phyloP scores from a whole-genome alignment of 92 coral and sea anemone species.

The Pocillopora grandis region DNA sequence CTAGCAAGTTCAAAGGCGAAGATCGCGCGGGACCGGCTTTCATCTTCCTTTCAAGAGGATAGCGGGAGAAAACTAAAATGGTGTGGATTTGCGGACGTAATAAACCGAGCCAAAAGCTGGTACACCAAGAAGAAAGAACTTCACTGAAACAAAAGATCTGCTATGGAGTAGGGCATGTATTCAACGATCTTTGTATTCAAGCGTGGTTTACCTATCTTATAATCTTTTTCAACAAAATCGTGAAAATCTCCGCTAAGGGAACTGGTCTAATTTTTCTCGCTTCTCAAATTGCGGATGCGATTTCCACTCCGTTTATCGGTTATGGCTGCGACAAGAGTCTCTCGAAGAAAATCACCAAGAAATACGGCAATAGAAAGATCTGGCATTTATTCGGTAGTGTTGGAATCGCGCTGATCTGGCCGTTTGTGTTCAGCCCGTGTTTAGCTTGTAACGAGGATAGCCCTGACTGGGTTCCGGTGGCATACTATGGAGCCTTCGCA shows the following conservation, averaged over 20 bases:
- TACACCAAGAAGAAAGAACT: constrained; percentile 60
- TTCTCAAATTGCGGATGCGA: constrained; percentile 79
- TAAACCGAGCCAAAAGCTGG: constrained; percentile 19
- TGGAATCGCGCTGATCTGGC: constrained; percentile 83
- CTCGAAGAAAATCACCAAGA: constrained; percentile 60
- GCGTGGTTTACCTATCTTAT: constrained; percentile 89
- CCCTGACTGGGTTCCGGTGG: constrained; percentile 64
- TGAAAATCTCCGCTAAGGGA: constrained; percentile 61
- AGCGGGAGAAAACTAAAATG: constrained; percentile 17
- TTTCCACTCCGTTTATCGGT: constrained; percentile 83
- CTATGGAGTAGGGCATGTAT: constrained; percentile 91
- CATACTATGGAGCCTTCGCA: constrained; percentile 67
- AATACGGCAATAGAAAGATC: constrained; percentile 78
- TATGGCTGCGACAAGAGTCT: constrained; percentile 81
- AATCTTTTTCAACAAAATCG: constrained; percentile 82
- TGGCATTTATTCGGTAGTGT: constrained; percentile 86
- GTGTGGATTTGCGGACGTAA: constrained; percentile 46
- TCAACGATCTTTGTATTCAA: constrained; percentile 89
- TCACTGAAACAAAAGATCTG: constrained; percentile 73
- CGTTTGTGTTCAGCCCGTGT: constrained; percentile 83
- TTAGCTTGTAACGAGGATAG: constrained; percentile 60
- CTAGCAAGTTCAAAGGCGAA: neutral
- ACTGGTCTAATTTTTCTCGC: constrained; percentile 83
- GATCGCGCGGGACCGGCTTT: neutral
- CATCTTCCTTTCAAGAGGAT: neutral